Conservation (phyloP, 2,888 invertebrate genomes). For the Cataglyphis altisquamis region DNA sequence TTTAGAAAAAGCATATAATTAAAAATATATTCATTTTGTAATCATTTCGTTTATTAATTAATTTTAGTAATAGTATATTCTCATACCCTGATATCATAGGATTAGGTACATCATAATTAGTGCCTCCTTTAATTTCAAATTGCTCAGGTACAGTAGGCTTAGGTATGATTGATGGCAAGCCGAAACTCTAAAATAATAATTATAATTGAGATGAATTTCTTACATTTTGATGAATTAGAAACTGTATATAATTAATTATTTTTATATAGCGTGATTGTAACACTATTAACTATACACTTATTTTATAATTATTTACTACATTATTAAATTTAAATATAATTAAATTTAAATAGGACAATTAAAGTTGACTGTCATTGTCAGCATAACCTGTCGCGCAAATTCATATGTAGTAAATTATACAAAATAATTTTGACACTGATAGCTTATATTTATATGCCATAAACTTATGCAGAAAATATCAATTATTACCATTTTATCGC, state of each 20-base stretch:
- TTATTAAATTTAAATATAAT: background rate
- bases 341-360: background rate
- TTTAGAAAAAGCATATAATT: background rate
- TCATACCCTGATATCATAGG: conserved; percentile 88
- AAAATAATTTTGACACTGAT: background rate
- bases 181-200: conserved; percentile 89
- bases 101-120: conserved; percentile 90
- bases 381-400: conserved; percentile 27
- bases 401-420: background rate
- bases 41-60: background rate
- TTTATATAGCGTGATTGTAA: conserved; percentile 7
- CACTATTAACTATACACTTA: background rate
- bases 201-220: background rate
- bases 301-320: too few relatives aligned
- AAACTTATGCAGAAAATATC: background rate
- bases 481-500: conserved; percentile 35
- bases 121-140: conserved; percentile 86
- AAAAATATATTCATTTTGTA: background rate
- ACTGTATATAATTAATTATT: background rate
- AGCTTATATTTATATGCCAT: background rate
- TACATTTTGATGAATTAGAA: background rate
- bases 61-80: conserved; percentile 47
- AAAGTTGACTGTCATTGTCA: conserved; percentile 29
- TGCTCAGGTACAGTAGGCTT: conserved; percentile 87
- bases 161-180: conserved; percentile 89